A percentile compares a stretch with the other conserved stretches of the same genome.
These are phyloP conservation scores for Anhinga anhinga DNA, from an alignment of 2,113 vertebrate genomes.

Conservation along the genomic window DNA sequence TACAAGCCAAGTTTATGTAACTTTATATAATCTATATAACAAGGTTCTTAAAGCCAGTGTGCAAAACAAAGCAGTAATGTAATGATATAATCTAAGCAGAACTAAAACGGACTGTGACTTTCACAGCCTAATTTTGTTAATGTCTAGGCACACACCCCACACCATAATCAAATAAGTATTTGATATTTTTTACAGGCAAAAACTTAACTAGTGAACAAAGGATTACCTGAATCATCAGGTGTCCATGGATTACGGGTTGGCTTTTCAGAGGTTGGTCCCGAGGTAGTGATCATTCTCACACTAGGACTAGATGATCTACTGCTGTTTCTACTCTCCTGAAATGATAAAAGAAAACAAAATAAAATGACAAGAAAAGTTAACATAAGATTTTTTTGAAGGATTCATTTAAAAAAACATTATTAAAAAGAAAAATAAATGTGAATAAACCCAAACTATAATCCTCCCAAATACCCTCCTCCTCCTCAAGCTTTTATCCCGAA, in stretches of 20 bases:
- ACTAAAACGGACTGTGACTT: neutral
- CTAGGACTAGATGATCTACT: conserved; percentile 97
- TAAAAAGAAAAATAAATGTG: neutral
- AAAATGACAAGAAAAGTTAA: neutral
- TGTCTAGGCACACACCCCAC: neutral
- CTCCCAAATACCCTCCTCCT: neutral
- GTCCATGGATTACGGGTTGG: conserved; percentile 83
- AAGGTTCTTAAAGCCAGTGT: neutral
- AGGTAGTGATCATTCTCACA: conserved; percentile 93
- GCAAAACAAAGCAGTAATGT: neutral
- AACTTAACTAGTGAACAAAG: neutral
- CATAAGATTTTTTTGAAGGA: neutral
- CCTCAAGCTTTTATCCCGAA: neutral
- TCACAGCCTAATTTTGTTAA: neutral
- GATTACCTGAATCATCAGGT: conserved; percentile 87
- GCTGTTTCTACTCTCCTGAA: conserved; percentile 90
- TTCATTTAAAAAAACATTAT: neutral
- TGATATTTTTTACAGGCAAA: neutral
- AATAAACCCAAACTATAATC: neutral
- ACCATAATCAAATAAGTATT: neutral
- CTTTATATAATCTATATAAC: neutral
- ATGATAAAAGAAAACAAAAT: neutral
- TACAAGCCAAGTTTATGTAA: neutral
- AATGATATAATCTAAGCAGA: neutral
- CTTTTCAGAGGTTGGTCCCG: conserved; percentile 87